These are phyloP conservation scores for Decapterus maruadsi DNA, from an alignment of 2,797 vertebrate genomes.

Conservation along the genomic window DNA sequence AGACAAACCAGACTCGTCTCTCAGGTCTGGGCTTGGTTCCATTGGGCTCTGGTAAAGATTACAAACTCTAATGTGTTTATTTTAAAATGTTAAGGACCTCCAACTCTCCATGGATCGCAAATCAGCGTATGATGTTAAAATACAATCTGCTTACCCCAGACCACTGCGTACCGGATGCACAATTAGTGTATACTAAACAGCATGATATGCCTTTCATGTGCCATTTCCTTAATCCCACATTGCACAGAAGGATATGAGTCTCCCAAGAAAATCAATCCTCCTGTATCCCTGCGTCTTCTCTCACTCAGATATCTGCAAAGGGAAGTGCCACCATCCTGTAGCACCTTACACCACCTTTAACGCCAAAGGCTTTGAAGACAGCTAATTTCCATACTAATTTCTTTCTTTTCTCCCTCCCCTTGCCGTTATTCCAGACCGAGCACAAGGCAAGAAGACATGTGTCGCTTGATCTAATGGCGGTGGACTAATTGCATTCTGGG, in stretches of 20 bases:
- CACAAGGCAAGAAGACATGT: slow-evolving; percentile 78
- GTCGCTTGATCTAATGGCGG: slow-evolving; percentile 85
- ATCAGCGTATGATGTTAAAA: slow-evolving; percentile 61
- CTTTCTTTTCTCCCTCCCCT: slow-evolving; percentile 77
- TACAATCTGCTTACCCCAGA: slow-evolving; percentile 79
- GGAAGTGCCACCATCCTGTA: slow-evolving; percentile 78
- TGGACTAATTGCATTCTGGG: slow-evolving; percentile 86
- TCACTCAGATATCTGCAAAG: slow-evolving; percentile 78
- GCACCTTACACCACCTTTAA: slow-evolving; percentile 84
- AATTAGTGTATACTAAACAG: slow-evolving; percentile 83
- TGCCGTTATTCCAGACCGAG: slow-evolving; percentile 77
- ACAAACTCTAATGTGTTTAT: slow-evolving; percentile 50
- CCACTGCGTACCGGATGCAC: slow-evolving; percentile 74
- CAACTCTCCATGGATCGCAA: slow-evolving; percentile 59
- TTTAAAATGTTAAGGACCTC: slow-evolving; percentile 62
- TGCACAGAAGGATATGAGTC: slow-evolving; percentile 79
- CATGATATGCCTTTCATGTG: slow-evolving; percentile 83
- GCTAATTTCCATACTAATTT: slow-evolving; percentile 90
- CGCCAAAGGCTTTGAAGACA: slow-evolving; percentile 82
- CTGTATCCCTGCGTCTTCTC: slow-evolving; percentile 74
- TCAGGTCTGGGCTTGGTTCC: slow-evolving; percentile 31
- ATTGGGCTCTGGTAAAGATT: slow-evolving; percentile 39
- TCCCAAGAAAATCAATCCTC: slow-evolving; percentile 82
- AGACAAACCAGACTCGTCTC: slow-evolving; percentile 39
- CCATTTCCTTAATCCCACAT: slow-evolving; percentile 84